Evolutionary conservation across 2,888 invertebrate genomes (phyloP).

Genomic region (Trichacis sp.): DNA sequence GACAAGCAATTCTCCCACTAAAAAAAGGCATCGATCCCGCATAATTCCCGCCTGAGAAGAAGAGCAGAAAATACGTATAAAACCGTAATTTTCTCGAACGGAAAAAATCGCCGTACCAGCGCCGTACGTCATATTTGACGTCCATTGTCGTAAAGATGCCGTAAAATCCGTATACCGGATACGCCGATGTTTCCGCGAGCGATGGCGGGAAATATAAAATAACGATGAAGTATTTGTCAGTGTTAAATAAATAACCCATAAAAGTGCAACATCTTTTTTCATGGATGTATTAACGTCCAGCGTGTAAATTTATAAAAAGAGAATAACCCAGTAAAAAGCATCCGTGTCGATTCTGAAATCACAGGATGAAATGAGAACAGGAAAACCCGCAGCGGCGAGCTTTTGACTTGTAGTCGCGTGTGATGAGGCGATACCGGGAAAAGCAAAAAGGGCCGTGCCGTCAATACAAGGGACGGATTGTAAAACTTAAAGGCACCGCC

Average conservation of each 20-base stretch:
- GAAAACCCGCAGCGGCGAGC: slow-evolving; percentile 35
- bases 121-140: slow-evolving; percentile 43
- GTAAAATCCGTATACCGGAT: slow-evolving; percentile 56
- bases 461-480: slow-evolving; percentile 69
- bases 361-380: slow-evolving; percentile 39
- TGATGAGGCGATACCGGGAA: slow-evolving; percentile 62
- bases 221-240: slow-evolving; percentile 58
- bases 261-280: slow-evolving; percentile 66
- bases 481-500: slow-evolving; percentile 60
- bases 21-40: too few species aligned
- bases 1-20: too few species aligned
- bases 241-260: slow-evolving; percentile 69
- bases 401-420: slow-evolving; percentile 51
- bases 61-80: too few species aligned
- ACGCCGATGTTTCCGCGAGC: slow-evolving; percentile 19
- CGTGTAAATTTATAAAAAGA: too few species aligned
- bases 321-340: slow-evolving; percentile 7
- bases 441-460: slow-evolving; percentile 58
- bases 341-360: slow-evolving; percentile 17
- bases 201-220: slow-evolving; percentile 17
- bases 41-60: too few species aligned
- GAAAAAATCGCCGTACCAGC: background rate
- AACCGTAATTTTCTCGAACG: too few species aligned
- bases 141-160: slow-evolving; percentile 57
- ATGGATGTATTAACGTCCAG: slow-evolving; percentile 67